Conservation (phyloP, 1,140 invertebrate genomes). For the Conus betulinus region DNA sequence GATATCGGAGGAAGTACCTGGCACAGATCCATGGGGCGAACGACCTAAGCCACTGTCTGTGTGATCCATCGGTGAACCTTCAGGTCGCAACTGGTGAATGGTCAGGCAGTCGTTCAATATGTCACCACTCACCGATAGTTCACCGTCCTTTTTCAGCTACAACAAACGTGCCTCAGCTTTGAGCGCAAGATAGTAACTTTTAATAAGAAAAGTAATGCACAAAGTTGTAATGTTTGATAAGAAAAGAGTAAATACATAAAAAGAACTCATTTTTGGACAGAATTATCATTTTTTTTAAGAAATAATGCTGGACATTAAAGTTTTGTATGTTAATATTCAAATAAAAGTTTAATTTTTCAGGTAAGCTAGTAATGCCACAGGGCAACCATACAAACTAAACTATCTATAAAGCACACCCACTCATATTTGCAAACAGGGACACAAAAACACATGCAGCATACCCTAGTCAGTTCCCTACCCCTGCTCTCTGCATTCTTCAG, state of each 20-base stretch:
- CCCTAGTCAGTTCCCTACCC: too few relatives aligned
- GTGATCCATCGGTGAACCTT: constrained; percentile 59
- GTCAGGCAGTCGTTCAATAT: constrained; percentile 68
- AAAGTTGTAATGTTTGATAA: not conserved
- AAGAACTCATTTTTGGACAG: not conserved
- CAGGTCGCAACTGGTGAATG: constrained; percentile 63
- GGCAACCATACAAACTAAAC: too few relatives aligned
- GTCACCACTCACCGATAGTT: constrained; percentile 46
- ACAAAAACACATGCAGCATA: too few relatives aligned
- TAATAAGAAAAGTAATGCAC: not conserved
- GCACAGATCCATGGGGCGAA: constrained; percentile 47
- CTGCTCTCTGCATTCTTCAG: too few relatives aligned
- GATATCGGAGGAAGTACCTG: constrained; percentile 51
- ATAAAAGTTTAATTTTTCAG: too few relatives aligned
- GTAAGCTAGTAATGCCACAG: too few relatives aligned
- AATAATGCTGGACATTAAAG: too few relatives aligned
- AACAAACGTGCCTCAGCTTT: not conserved
- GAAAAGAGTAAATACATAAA: not conserved
- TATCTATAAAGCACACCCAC: too few relatives aligned
- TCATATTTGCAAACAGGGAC: too few relatives aligned
- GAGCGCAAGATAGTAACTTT: not conserved
- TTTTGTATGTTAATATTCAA: too few relatives aligned
- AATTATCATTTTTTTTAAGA: too few relatives aligned
- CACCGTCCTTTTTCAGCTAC: constrained; percentile 63
- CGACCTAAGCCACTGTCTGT: constrained; percentile 49